phyloP scores from a whole-genome alignment of 2,113 vertebrate genomes.

The Indri indri region DNA sequence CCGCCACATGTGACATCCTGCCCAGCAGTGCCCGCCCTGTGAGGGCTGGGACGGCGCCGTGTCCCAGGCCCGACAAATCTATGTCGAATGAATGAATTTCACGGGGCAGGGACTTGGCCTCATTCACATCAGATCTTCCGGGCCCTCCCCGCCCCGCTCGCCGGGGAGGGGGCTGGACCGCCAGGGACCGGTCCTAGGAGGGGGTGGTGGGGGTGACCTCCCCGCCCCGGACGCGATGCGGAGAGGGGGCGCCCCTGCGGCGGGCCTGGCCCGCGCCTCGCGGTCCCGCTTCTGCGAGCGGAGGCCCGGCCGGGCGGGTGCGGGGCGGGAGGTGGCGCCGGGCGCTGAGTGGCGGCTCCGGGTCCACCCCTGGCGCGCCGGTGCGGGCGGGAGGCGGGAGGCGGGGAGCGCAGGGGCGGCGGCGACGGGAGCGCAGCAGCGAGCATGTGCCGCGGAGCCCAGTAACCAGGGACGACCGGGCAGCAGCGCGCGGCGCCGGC shows the following conservation, averaged over 20 bases:
- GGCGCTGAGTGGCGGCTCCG: conserved; percentile 75
- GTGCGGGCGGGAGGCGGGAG: conserved; percentile 74
- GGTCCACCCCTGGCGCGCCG: conserved; percentile 71
- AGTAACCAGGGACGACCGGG: conserved; percentile 89
- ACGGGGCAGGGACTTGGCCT: neutral
- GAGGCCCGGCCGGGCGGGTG: conserved; percentile 26
- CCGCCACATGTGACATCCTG: neutral
- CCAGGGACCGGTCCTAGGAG: neutral
- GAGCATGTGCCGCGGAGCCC: conserved; percentile 85
- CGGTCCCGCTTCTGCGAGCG: neutral
- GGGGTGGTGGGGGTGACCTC: neutral
- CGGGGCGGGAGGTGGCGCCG: conserved; percentile 70
- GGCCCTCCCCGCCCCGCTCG: neutral
- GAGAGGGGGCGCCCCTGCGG: neutral
- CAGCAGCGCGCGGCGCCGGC: conserved; percentile 72
- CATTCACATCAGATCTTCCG: neutral
- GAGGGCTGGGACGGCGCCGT: neutral
- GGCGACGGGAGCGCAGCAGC: conserved; percentile 70
- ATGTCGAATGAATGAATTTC: conserved; percentile 59
- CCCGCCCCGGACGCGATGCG: no score
- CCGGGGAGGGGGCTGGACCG: neutral
- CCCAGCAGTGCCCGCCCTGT: neutral
- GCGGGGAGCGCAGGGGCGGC: conserved; percentile 78
- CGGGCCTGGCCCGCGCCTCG: neutral
- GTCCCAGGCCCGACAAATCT: neutral